Evolutionary conservation across 1,140 invertebrate genomes (phyloP), one percentile per base, ranked within the genome.

Genomic region (Scaptomyza pallida): DNA sequence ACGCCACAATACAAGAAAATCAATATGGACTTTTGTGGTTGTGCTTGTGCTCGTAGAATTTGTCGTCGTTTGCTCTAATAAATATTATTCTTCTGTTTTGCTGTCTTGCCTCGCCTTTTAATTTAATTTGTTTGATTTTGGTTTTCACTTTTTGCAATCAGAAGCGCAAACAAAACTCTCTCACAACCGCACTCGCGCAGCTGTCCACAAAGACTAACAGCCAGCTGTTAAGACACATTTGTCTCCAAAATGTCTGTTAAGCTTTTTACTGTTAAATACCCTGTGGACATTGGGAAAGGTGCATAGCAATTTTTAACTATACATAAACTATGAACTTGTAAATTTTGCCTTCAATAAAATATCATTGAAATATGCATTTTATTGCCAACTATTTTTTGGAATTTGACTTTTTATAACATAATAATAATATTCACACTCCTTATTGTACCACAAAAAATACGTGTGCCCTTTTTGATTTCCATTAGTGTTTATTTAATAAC

Each of bases 1-100:
- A 16, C 60, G 35, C 43, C 63, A 64, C 60, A 30, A 64, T 56
- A 67, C 60, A 64, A 68, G 76, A 85, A 88, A 86, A 86, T 85
- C 82, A 88, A 88, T 86, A 86, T 10, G 57, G 55, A 54, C 61
- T 77, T 71, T 50, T 59, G 41, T 54, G 13, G 12, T 13, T 33
- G 10, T 17, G 16, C 33, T 35, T 15, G 2, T 10, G 43, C n/a
- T 43, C 10, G 10, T 16, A 12, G 16, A 51, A 23, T 51, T 35
- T n/a, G 12, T 71, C 26, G 12, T 2, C 37, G n/a, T 51, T 44
- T 44, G 9, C 35, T n/a, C 19, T 37, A 57, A 65, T 45, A 57
- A 71, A 57, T 57, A 64, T 52, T 51, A 47, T 67, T 54, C 69
- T 9, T 65, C 2, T 16, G 13, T 41, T 41, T 41, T 48, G 44